Evolutionary conservation across 1,140 invertebrate genomes (phyloP).

Genomic region (Bombus balteatus): DNA sequence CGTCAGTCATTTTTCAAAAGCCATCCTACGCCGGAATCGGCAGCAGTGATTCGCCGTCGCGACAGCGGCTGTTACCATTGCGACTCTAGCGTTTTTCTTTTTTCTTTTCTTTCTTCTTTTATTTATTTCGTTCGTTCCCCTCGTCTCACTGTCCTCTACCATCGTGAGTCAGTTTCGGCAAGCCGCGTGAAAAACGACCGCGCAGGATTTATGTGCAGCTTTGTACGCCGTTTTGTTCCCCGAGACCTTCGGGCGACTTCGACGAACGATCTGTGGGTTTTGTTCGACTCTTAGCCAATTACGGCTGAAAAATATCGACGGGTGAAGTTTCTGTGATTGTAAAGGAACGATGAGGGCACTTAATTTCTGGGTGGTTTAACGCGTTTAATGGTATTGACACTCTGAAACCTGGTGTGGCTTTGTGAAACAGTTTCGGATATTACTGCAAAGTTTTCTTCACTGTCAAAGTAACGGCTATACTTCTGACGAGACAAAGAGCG

Average conservation of each 20-base stretch:
- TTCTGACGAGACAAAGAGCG: no score
- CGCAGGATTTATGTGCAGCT: constrained; percentile 20
- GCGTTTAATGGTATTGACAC: background rate
- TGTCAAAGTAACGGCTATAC: background rate
- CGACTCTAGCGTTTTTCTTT: background rate
- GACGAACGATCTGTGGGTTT: constrained; percentile 21
- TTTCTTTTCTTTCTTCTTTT: background rate
- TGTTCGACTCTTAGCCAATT: constrained; percentile 26
- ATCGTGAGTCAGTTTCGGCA: constrained; percentile 6
- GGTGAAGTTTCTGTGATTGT: background rate
- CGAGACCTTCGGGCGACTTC: constrained; percentile 14
- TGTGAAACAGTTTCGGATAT: background rate
- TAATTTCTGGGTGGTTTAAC: background rate
- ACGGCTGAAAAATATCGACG: constrained; percentile 5
- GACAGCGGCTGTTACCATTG: constrained; percentile 12
- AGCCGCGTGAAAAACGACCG: constrained; percentile 17
- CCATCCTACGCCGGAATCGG: background rate
- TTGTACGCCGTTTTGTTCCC: constrained; percentile 20
- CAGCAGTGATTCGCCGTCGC: background rate
- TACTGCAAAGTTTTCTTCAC: background rate
- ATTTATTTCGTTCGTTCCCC: background rate
- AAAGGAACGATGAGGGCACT: background rate
- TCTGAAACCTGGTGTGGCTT: background rate
- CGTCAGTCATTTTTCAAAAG: constrained; percentile 59
- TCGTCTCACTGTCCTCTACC: background rate